These are phyloP conservation scores for Athetis lepigone DNA, from an alignment of 2,888 invertebrate species.

Conservation along the genomic window DNA sequence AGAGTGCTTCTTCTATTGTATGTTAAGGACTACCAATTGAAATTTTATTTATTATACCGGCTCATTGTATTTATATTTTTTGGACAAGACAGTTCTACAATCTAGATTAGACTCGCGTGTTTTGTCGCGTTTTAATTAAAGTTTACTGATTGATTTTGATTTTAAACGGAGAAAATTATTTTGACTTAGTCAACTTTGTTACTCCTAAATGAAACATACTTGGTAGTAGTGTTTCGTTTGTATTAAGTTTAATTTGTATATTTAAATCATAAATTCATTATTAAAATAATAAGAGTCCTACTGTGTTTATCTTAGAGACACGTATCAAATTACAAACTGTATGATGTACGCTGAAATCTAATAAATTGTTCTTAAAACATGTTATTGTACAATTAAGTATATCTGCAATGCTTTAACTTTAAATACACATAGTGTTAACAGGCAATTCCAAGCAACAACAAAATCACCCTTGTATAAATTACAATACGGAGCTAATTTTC, in stretches of 20 bases:
- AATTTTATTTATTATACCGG: neutral
- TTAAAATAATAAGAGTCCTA: slow-evolving; percentile 4
- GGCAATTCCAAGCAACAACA: slow-evolving; percentile 55
- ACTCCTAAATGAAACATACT: neutral
- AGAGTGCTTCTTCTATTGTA: slow-evolving; percentile 4
- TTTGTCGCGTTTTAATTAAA: too few species aligned
- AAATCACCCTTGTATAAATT: slow-evolving; percentile 51
- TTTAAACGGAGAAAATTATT: too few species aligned
- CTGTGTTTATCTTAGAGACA: slow-evolving; percentile 9
- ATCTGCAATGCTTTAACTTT: slow-evolving; percentile 41
- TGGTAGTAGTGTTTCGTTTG: too few species aligned
- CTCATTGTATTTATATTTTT: neutral
- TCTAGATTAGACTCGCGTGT: neutral
- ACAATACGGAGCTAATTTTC: slow-evolving; percentile 53
- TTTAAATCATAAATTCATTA: neutral
- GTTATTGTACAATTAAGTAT: slow-evolving; percentile 47
- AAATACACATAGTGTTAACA: slow-evolving; percentile 46
- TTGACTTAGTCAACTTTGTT: too few species aligned
- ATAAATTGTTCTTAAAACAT: slow-evolving; percentile 42
- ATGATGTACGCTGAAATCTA: slow-evolving; percentile 2
- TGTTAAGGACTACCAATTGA: neutral
- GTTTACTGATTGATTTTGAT: too few species aligned
- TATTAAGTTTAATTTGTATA: neutral
- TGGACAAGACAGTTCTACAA: too few species aligned
- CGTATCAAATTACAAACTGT: slow-evolving; percentile 15